Base-by-base conservation (phyloP, 2,888 invertebrate genomes). In the Dasypolia templi region DNA sequence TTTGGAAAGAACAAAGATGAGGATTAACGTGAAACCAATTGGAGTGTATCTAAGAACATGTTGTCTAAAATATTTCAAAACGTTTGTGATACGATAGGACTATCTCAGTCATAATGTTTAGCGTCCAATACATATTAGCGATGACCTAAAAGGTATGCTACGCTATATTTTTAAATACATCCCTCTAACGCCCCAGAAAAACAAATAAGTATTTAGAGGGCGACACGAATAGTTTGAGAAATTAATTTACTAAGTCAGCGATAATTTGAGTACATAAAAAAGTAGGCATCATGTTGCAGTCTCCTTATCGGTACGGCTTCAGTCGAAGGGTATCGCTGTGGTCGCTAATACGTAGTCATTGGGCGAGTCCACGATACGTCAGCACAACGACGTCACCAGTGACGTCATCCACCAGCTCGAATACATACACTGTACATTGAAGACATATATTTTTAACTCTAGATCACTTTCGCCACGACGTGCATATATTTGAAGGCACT, bases 401-500 rank as follows among this genome's bases (percentile, higher is more conserved):
- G 59, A 51, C 53, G 70, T 71, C 59, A 63, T 65, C 73, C 71
- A 75, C 62, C 49, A 66, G 59, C 73, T 76, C 42, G 42, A 64
- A 75, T 72, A 70, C 63, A 79, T 68, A 82, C 86, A 84, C 79
- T 86, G 81, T 78, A 83, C 46, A 84, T 81, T 82, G 63, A 74
- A 76, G 79, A 81, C 72, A 46, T 65, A 5, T 66, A n/a, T 56
- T 69, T 77, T 55, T 26, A 46, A 78, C 12, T 78, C 73, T 75
- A 19, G 53, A 63, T 86, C 79, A 78, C 75, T 68, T 42, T 74
- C 49, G 78, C 72, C 79, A 62, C 61, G 39, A 42, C 39, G 82
- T 85, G 81, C 79, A 79, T 51, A 79, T 83, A 76, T 84, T 81
- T 73, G n/a, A 77, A 75, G 64, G 68, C 87, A 81, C 77, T 75